phyloP scores from a whole-genome alignment of 2,888 invertebrate genomes.

The Synergus umbraculus region DNA sequence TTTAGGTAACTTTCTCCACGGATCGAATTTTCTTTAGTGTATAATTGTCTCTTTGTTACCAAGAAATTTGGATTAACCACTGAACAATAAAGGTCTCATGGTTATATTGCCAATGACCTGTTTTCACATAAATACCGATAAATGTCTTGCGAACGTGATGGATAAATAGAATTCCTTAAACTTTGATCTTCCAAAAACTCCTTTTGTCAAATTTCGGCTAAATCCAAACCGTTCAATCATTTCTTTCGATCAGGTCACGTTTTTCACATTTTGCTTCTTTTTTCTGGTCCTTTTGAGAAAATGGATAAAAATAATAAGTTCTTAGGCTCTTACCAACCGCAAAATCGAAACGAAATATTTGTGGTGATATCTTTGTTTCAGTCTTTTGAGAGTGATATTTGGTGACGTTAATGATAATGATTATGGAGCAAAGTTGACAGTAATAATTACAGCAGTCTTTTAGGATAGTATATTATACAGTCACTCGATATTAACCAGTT shows the following conservation, averaged over 20 bases:
- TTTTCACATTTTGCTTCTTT: conserved; percentile 33
- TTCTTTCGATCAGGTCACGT: conserved; percentile 29
- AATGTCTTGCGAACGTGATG: conserved; percentile 15
- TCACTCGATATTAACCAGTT: background rate
- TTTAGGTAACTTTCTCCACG: background rate
- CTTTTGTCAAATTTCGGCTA: conserved; percentile 5
- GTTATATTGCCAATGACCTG: background rate
- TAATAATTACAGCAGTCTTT: background rate
- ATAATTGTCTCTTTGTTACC: background rate
- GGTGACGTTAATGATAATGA: background rate
- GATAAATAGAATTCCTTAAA: conserved; percentile 11
- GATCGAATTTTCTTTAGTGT: background rate
- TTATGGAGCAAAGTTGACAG: conserved; percentile 18
- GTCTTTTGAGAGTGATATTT: background rate
- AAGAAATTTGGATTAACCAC: background rate
- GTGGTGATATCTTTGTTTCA: background rate
- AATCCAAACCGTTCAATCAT: background rate
- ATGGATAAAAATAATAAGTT: conserved; percentile 10
- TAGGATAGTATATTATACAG: background rate
- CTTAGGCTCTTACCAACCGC: conserved; percentile 10
- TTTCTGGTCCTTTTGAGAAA: background rate
- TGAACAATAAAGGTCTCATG: background rate
- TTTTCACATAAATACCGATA: background rate
- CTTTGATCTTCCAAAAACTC: background rate
- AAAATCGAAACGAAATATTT: background rate